Percentiles rank a stretch among this genome's conserved stretches.
Conservation (phyloP, 2,113 vertebrate genomes). For the Gymnogyps californianus region DNA sequence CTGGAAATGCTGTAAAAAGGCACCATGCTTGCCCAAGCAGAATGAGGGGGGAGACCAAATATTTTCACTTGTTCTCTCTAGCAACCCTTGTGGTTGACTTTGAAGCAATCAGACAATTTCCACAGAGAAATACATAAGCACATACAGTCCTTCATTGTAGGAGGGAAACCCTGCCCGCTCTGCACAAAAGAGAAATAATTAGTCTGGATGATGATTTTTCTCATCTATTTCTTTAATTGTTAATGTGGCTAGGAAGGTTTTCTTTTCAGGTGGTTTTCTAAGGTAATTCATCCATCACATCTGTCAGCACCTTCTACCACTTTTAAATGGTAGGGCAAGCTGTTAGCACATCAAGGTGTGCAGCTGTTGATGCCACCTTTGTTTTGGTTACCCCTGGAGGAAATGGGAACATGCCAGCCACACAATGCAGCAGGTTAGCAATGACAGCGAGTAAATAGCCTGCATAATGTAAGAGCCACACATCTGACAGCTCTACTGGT, state of each 20-base stretch:
- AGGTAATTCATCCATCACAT: background rate
- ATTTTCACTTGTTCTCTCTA: background rate
- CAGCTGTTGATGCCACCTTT: constrained; percentile 49
- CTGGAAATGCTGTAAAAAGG: background rate
- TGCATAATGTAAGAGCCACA: background rate
- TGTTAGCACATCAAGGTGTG: background rate
- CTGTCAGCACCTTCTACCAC: constrained; percentile 37
- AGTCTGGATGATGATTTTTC: background rate
- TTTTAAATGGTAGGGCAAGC: background rate
- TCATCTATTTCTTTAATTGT: constrained; percentile 16
- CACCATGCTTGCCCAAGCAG: background rate
- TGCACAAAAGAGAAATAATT: background rate
- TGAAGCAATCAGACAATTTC: background rate
- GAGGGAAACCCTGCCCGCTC: background rate
- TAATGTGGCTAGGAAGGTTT: background rate
- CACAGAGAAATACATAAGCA: background rate
- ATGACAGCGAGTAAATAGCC: background rate
- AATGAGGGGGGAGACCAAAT: background rate
- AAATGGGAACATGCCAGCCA: constrained; percentile 21
- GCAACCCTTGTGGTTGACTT: background rate
- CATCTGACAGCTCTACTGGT: background rate
- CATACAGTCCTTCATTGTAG: background rate
- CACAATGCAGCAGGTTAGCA: constrained; percentile 5
- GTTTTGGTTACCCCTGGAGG: constrained; percentile 8
- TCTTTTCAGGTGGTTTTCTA: constrained; percentile 5